phyloP scores from a whole-genome alignment of 1,140 invertebrate species.

The Pseudobourletiella spinata region DNA sequence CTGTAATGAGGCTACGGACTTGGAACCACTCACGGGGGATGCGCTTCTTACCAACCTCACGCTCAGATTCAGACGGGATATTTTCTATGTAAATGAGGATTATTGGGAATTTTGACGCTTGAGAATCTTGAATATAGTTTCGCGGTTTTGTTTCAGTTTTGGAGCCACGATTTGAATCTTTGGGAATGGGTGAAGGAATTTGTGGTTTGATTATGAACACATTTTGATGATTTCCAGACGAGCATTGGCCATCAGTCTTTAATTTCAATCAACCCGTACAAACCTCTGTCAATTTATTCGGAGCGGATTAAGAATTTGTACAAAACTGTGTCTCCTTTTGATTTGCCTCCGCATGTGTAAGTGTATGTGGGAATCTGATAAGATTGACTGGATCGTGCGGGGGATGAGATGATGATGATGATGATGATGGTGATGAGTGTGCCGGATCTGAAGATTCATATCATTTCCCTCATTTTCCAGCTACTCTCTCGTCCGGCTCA shows the following conservation, averaged over 20 bases:
- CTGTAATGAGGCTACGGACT: neutral
- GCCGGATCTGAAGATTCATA: no score
- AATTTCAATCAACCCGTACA: slow-evolving; percentile 55
- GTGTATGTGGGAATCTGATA: no score
- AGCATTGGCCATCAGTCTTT: slow-evolving; percentile 19
- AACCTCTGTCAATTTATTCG: slow-evolving; percentile 67
- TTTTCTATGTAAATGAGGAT: slow-evolving; percentile 1
- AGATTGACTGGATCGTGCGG: no score
- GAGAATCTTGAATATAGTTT: no score
- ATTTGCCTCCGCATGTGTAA: slow-evolving; percentile 84
- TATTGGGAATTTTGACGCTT: no score
- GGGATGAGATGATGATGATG: no score
- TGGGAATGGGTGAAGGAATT: no score
- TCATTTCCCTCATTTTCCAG: slow-evolving; percentile 35
- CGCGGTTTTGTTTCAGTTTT: no score
- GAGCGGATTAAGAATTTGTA: slow-evolving; percentile 64
- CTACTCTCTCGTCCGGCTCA: slow-evolving; percentile 46
- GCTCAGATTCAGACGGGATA: slow-evolving; percentile 1
- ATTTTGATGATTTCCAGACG: no score
- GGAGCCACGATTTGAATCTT: no score
- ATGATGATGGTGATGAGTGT: no score
- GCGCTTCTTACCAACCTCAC: slow-evolving; percentile 1
- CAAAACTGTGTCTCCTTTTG: slow-evolving; percentile 65
- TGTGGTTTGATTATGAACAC: no score
- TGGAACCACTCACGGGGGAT: slow-evolving; percentile 2